phyloP scores from a whole-genome alignment of 92 coral and sea anemone species.

The Blastomussa wellsi region DNA sequence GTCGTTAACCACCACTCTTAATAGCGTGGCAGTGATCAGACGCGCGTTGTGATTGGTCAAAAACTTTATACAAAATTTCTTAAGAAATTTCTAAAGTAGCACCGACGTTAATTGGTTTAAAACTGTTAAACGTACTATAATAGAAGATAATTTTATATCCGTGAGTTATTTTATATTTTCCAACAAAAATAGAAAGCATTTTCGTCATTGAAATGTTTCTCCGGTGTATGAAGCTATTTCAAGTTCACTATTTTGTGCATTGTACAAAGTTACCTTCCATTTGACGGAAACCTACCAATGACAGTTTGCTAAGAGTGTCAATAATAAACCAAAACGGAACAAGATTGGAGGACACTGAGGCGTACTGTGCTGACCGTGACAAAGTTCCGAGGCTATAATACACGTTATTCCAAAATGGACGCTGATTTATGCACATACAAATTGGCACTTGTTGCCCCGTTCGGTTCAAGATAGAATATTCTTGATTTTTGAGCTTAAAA shows the following conservation, averaged over 20 bases:
- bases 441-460: no score
- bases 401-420: no score
- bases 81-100: background rate
- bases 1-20: background rate
- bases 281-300: background rate
- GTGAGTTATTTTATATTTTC: slow-evolving; percentile 35
- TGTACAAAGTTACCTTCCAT: background rate
- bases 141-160: slow-evolving; percentile 40
- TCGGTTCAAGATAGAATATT: no score
- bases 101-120: slow-evolving; percentile 15
- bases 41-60: slow-evolving; percentile 1
- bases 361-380: background rate
- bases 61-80: slow-evolving; percentile 9
- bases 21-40: background rate
- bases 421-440: no score
- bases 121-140: background rate
- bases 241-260: background rate
- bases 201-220: background rate
- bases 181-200: background rate
- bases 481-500: no score
- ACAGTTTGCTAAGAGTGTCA: background rate
- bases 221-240: background rate
- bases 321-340: background rate
- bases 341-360: background rate
- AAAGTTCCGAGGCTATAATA: no score